Base-by-base conservation (phyloP, 2,113 vertebrate species). In the Clarias gariepinus region DNA sequence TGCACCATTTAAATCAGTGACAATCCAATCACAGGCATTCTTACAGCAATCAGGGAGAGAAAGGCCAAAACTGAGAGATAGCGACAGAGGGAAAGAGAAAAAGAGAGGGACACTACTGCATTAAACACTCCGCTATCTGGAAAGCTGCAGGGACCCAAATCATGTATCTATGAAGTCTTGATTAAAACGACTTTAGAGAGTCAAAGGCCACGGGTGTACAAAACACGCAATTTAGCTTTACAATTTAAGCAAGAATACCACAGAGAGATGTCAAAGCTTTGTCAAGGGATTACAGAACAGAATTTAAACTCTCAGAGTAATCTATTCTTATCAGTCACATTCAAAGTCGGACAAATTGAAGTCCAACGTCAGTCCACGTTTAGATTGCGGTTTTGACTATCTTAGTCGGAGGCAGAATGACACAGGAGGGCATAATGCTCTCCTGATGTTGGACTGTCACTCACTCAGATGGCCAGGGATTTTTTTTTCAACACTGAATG, bases 261-360 rank as follows among this genome's bases (percentile, higher is more conserved):
- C 88, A 91, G 89, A 36, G 33, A 92, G 88, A 92, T 91, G 92
- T 94, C 92, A 91, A 88, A 92, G 90, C 92, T 93, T 95, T 93
- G 91, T 94, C 90, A 92, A 90, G 88, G 91, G 92, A 94, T 94
- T 92, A 91, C 90, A 89, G 87, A 84, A 81, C 90, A 87, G 88
- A 92, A 90, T 92, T 92, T 89, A 77, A 91, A 83, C 91, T 90
- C 92, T 91, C 55, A 84, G 86, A 87, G 92, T 94, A 92, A 93
- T 93, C 93, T 91, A 92, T 93, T 91, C 92, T 93, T 94, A 94
- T 93, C 92, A 91, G 90, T 90, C 89, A 89, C 92, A 87, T 94
- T 94, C 89, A 93, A 92, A 94, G 90, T 89, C 89, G 90, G 91
- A 92, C 91, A 93, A 91, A 93, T 91, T 92, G 90, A 92, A 91